Percentiles rank a stretch among this genome's conserved stretches.
phyloP scores from a whole-genome alignment of 2,113 vertebrate species.

The Caloenas nicobarica region DNA sequence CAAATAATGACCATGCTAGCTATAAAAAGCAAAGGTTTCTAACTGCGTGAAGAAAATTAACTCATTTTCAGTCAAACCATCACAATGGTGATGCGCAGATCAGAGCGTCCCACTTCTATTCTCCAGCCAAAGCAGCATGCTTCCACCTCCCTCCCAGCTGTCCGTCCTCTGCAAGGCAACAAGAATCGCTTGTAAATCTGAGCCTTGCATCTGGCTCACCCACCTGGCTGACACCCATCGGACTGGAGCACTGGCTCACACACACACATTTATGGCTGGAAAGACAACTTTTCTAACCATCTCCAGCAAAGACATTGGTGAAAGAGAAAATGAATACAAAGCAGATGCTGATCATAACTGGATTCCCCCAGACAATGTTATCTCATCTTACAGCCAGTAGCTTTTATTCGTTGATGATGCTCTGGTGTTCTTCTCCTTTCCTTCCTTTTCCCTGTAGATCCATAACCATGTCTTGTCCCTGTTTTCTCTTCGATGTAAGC shows the following conservation, averaged over 20 bases:
- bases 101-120: not conserved
- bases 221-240: not conserved
- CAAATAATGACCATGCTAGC: too few relatives aligned
- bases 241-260: not conserved
- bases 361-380: not conserved
- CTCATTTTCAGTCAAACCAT: too few relatives aligned
- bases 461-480: slow-evolving; percentile 2
- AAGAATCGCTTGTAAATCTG: not conserved
- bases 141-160: not conserved
- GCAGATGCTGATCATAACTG: slow-evolving; percentile 16
- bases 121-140: not conserved
- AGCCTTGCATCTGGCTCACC: not conserved
- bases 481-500: slow-evolving; percentile 1
- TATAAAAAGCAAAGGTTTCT: too few relatives aligned
- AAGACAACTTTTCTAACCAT: not conserved
- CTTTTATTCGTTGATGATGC: slow-evolving; percentile 15
- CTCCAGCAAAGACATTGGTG: not conserved
- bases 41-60: too few relatives aligned
- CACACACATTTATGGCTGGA: not conserved
- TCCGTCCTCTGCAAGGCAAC: not conserved
- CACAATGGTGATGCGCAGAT: not conserved
- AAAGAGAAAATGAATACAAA: slow-evolving; percentile 14
- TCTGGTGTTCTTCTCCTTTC: not conserved
- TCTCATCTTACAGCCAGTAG: slow-evolving; percentile 28
- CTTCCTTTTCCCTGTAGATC: not conserved